Conservation (phyloP, 2,888 invertebrate genomes). For the Ferrisia virgata region DNA sequence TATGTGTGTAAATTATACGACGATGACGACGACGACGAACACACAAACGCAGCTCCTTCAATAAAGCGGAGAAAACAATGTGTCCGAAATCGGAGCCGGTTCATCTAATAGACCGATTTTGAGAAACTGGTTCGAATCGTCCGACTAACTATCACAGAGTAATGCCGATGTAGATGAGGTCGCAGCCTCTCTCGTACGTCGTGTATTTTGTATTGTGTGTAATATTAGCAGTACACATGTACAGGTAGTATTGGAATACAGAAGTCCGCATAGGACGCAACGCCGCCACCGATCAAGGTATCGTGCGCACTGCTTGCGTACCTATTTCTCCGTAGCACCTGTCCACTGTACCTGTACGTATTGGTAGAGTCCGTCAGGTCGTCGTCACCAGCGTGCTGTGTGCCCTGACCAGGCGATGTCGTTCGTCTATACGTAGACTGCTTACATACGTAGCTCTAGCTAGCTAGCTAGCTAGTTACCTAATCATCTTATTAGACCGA, state of each 20-base stretch:
- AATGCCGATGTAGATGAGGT: not conserved
- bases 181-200: not conserved
- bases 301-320: not conserved
- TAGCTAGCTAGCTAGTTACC: not conserved
- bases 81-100: constrained; percentile 34
- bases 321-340: not conserved
- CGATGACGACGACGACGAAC: not conserved
- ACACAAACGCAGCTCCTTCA: not conserved
- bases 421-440: not conserved
- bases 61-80: constrained; percentile 18
- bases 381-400: not conserved
- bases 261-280: not conserved
- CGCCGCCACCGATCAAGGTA: too few relatives aligned
- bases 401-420: not conserved
- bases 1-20: not conserved
- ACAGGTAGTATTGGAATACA: not conserved
- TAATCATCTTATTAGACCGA: constrained; percentile 36
- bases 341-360: not conserved
- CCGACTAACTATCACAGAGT: not conserved
- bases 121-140: constrained; percentile 40
- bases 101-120: constrained; percentile 42
- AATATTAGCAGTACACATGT: not conserved
- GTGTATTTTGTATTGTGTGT: not conserved
- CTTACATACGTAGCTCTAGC: too few relatives aligned
- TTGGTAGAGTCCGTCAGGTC: not conserved